Percentiles rank a stretch among this genome's conserved stretches.
phyloP scores from a whole-genome alignment of 2,797 vertebrate genomes.

The Onychomys torridus region DNA sequence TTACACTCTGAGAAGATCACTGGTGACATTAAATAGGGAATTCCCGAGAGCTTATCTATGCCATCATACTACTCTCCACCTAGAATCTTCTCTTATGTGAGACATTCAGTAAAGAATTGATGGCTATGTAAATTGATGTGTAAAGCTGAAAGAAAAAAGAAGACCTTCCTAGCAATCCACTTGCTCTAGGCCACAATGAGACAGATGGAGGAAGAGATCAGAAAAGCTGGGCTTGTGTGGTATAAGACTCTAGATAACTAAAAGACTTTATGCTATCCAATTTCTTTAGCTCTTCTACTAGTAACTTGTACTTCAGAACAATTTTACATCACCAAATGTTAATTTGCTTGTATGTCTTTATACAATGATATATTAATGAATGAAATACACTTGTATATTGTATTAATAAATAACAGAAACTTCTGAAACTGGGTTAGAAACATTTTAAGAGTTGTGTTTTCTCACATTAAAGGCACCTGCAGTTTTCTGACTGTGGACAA shows the following conservation, averaged over 20 bases:
- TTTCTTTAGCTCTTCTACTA: slow-evolving; percentile 51
- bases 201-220: not conserved
- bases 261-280: slow-evolving; percentile 17
- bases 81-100: not conserved
- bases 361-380: slow-evolving; percentile 22
- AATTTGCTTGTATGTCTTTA: slow-evolving; percentile 30
- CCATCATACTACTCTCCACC: not conserved
- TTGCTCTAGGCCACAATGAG: not conserved
- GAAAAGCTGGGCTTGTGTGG: not conserved
- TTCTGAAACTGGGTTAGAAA: slow-evolving; percentile 43
- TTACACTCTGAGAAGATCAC: not conserved
- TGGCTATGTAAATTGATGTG: not conserved
- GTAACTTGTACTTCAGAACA: slow-evolving; percentile 48
- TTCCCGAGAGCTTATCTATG: not conserved
- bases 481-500: not conserved
- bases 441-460: slow-evolving; percentile 13
- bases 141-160: not conserved
- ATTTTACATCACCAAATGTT: slow-evolving; percentile 66
- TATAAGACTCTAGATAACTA: slow-evolving; percentile 29
- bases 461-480: not conserved
- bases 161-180: not conserved
- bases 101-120: not conserved
- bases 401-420: slow-evolving; percentile 23
- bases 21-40: not conserved
- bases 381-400: slow-evolving; percentile 45